Evolutionary conservation across 2,113 vertebrate genomes (phyloP), one percentile per base, ranked within the genome.

Genomic region (Dasyprocta punctata): DNA sequence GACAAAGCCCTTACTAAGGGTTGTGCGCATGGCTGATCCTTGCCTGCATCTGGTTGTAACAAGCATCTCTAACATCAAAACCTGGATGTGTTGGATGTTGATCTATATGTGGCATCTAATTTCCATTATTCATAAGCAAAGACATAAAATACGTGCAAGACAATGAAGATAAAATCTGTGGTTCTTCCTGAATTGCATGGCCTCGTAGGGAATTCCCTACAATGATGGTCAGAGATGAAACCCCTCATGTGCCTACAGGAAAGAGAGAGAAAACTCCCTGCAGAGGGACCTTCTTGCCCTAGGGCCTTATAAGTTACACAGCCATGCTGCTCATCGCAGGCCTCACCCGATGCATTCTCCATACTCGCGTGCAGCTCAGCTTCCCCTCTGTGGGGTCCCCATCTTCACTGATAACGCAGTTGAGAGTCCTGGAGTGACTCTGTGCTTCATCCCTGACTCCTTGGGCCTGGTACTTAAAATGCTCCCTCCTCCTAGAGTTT

Each of bases 331-430:
- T 17, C 54, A 69, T 16, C 4, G 38, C 7, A 41, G 78, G 26
- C 47, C 44, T 24, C 2, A 44, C 38, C 44, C 0, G 3, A 28
- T 0, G 17, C 12, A 3, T 24, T 49, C 73, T 36, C n/a, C n/a
- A 3, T 24, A 0, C 0, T 0, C 3, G 11, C 6, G 41, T 0
- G 5, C 2, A 26, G n/a, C 1, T 80, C 26, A 0, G 1, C 7
- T 12, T n/a, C 9, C 26, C 0, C 19, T 7, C 11, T 2, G 30
- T 1, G 1, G 44, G 75, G 3, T 58, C 84, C 5, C 0, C 0
- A 14, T 10, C 24, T 36, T 1, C 17, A 38, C 36, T 12, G 26
- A 77, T 88, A 60, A 44, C 1, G 0, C 78, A 65, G 36, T 2
- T 3, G 14, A 36, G 8, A 24, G 5, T 9, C 0, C 0, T 4